Evolutionary conservation across 2,797 vertebrate genomes (phyloP).

Genomic region (Fratercula arctica): DNA sequence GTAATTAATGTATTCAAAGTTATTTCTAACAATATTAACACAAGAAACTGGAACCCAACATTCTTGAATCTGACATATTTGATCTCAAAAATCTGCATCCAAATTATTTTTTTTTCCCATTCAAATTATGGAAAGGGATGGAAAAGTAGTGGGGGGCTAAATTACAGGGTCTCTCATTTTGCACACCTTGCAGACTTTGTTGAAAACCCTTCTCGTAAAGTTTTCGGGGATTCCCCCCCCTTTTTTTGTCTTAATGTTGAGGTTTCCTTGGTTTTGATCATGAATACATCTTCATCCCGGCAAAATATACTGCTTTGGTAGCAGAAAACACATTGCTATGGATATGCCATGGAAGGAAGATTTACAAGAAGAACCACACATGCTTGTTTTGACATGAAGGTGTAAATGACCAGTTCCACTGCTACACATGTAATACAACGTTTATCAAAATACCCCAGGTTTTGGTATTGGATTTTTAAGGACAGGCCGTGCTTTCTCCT

Average conservation of each 20-base stretch:
- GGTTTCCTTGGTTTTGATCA: neutral
- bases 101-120: neutral
- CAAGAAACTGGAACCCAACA: neutral
- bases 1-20: neutral
- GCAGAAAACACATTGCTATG: rapidly evolving
- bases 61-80: neutral
- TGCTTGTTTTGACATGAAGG: neutral
- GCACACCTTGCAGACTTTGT: neutral
- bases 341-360: neutral
- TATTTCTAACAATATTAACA: neutral
- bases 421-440: rapidly evolving
- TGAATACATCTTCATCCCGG: neutral
- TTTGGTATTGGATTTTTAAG: neutral
- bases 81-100: neutral
- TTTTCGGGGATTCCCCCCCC: neutral
- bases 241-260: neutral
- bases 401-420: rapidly evolving
- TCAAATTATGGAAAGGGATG: neutral
- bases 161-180: neutral
- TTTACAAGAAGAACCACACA: neutral
- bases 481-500: no score
- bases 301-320: rapidly evolving
- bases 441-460: rapidly evolving
- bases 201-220: neutral
- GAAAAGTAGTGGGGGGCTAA: neutral